A percentile compares a stretch with the other conserved stretches of the same genome.
Evolutionary conservation across 2,888 invertebrate genomes (phyloP).

Genomic region (Quadroppia sp.): DNA sequence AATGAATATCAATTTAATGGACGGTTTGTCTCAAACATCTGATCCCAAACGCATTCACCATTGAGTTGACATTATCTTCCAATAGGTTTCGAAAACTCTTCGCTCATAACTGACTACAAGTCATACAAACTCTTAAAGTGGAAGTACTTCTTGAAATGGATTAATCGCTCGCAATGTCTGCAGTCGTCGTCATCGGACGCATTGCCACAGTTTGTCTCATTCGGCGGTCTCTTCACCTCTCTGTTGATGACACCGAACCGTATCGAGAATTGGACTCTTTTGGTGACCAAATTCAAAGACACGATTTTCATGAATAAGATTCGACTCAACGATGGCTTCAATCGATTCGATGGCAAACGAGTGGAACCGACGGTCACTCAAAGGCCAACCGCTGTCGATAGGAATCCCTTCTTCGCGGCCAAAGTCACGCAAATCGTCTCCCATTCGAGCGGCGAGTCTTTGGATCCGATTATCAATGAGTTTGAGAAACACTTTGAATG

Average conservation of each 20-base stretch:
- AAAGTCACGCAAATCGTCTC: neutral
- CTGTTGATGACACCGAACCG: conserved; percentile 1
- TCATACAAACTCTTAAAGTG: conserved; percentile 11
- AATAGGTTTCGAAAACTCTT: conserved; percentile 14
- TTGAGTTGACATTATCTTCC: neutral
- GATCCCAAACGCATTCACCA: neutral
- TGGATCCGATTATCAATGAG: neutral
- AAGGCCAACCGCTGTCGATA: neutral
- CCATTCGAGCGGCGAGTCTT: neutral
- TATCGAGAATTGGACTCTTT: conserved; percentile 17
- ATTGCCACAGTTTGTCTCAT: conserved; percentile 1
- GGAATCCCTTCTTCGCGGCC: neutral
- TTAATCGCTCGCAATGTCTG: neutral
- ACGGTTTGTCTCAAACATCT: neutral
- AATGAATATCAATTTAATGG: conserved; percentile 20
- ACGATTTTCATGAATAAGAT: conserved; percentile 21
- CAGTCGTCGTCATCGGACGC: neutral
- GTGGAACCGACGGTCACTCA: neutral
- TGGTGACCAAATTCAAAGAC: conserved; percentile 3
- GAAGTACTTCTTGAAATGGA: conserved; percentile 20
- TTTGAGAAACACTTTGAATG: neutral
- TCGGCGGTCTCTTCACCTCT: conserved; percentile 18
- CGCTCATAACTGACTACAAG: neutral
- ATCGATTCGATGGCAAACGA: neutral
- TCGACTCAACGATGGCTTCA: neutral